Percentiles rank a stretch among this genome's conserved stretches.
These are phyloP conservation scores for Tinamus major DNA, from an alignment of 2,797 vertebrate species.

Conservation along the genomic window DNA sequence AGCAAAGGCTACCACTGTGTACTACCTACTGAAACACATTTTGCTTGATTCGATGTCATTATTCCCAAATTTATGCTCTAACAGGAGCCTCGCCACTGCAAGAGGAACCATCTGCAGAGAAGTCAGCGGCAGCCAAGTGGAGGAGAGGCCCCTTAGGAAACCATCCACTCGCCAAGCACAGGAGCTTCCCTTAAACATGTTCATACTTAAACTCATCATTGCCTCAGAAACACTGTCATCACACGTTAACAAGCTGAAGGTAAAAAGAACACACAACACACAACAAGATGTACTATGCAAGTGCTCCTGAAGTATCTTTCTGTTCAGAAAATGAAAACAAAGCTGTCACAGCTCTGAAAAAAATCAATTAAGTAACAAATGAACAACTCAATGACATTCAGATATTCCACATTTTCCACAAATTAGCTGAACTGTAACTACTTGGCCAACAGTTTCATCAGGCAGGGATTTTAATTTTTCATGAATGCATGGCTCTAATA, in stretches of 20 bases:
- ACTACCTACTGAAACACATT: not conserved
- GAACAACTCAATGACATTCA: not conserved
- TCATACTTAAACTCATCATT: not conserved
- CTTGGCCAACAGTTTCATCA: slow-evolving; percentile 63
- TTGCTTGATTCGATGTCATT: not conserved
- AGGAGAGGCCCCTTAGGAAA: not conserved
- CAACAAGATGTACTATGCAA: not conserved
- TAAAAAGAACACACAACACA: not conserved
- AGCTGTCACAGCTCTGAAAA: not conserved
- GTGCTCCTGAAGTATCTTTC: rapidly evolving
- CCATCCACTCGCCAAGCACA: not conserved
- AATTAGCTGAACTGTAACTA: slow-evolving; percentile 60
- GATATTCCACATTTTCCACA: slow-evolving; percentile 36
- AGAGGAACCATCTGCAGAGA: not conserved
- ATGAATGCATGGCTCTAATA: slow-evolving; percentile 68
- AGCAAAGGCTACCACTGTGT: not conserved
- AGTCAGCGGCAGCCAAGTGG: not conserved
- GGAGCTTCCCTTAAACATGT: not conserved
- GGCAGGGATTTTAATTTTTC: slow-evolving; percentile 58
- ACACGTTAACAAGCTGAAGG: not conserved
- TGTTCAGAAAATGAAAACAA: not conserved
- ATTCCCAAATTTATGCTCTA: not conserved
- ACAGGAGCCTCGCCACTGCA: not conserved
- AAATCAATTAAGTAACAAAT: not conserved
- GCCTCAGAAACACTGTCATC: not conserved